Conservation (phyloP, 2,888 invertebrate species). For the Heliconius cydno region DNA sequence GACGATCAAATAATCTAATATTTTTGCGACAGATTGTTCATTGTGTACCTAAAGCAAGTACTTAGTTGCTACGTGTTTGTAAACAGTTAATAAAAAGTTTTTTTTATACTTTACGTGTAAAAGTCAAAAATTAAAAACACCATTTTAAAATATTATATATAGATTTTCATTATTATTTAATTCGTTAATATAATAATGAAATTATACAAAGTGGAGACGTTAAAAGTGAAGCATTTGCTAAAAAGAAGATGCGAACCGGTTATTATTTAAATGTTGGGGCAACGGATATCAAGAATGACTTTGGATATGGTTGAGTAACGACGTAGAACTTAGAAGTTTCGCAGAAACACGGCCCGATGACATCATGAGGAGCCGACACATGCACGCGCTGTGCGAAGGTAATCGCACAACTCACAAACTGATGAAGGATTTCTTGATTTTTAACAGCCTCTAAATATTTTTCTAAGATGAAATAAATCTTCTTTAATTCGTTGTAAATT, state of each 20-base stretch:
- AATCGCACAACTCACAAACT: conserved; percentile 53
- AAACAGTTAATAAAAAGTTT: background rate
- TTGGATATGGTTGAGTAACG: conserved; percentile 67
- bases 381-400: conserved; percentile 64
- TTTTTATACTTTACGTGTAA: background rate
- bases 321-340: conserved; percentile 71
- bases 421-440: conserved; percentile 35
- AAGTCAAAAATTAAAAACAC: background rate
- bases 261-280: conserved; percentile 62
- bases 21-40: background rate
- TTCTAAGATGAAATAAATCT: background rate
- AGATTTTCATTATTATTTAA: background rate
- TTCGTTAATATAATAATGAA: background rate
- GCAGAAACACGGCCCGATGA: conserved; percentile 71
- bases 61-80: background rate
- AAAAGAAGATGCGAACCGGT: conserved; percentile 70
- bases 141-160: background rate
- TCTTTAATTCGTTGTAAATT: background rate
- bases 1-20: background rate
- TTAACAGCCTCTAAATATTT: conserved; percentile 3
- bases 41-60: background rate
- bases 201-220: conserved; percentile 44
- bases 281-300: conserved; percentile 64
- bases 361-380: conserved; percentile 66
- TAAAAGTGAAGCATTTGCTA: conserved; percentile 49